Percentiles rank a stretch among this genome's conserved stretches.
These are phyloP conservation scores for Beroe forskalii DNA, from an alignment of 37 sponge, comb jelly and placozoan species.

Conservation along the genomic window DNA sequence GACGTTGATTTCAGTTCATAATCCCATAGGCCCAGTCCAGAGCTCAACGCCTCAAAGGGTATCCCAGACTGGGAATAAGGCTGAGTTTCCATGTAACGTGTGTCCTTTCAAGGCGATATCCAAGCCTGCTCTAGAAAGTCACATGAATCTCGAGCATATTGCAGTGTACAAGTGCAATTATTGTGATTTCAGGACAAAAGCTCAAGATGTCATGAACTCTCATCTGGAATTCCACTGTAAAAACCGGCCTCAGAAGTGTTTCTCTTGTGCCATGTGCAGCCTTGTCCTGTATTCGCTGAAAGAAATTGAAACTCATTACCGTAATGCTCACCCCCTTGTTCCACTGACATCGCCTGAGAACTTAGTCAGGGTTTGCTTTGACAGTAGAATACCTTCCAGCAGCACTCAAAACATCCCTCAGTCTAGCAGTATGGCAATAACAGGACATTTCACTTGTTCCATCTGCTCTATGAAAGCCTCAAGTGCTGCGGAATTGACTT, in stretches of 20 bases:
- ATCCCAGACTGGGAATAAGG: neutral
- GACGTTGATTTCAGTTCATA: neutral
- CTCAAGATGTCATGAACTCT: neutral
- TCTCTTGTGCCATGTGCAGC: slow-evolving; percentile 10
- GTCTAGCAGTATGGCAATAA: neutral
- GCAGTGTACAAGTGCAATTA: slow-evolving; percentile 31
- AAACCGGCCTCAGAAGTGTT: slow-evolving; percentile 14
- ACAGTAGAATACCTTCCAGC: neutral
- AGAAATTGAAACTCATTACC: neutral
- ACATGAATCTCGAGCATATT: neutral
- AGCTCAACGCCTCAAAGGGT: neutral
- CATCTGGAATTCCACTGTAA: slow-evolving; percentile 1
- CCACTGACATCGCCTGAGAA: slow-evolving; percentile 2
- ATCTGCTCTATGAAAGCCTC: neutral
- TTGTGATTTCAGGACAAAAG: slow-evolving; percentile 3
- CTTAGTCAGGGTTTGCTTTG: neutral
- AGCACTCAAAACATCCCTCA: neutral
- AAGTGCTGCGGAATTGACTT: neutral
- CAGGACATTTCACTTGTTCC: neutral
- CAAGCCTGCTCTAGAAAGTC: neutral
- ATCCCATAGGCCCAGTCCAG: neutral
- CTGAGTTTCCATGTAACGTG: neutral
- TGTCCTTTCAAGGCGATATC: neutral
- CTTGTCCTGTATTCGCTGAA: neutral
- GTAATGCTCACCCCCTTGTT: neutral